Percentiles rank a stretch among this genome's conserved stretches.
Evolutionary conservation across 2,113 vertebrate species (phyloP).

Genomic region (Peucedramus taeniatus): DNA sequence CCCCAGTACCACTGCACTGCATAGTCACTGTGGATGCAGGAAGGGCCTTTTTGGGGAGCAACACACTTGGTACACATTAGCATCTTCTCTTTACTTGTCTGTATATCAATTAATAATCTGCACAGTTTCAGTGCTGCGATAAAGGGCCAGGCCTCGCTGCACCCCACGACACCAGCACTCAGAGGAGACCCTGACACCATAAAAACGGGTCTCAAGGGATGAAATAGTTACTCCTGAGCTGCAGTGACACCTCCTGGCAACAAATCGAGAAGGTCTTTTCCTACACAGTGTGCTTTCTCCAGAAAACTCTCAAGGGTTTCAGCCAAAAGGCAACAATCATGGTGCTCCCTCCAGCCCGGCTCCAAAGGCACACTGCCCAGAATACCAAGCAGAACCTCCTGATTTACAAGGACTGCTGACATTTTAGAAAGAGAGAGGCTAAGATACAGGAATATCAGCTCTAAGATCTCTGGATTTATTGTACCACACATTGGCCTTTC

Average conservation of each 20-base stretch:
- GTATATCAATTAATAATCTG: background rate
- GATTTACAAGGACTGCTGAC: background rate
- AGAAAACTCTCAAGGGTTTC: background rate
- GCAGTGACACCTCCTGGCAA: conserved; percentile 75
- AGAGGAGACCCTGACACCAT: background rate
- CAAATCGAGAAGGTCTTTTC: background rate
- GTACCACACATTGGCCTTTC: background rate
- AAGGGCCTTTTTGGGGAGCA: background rate
- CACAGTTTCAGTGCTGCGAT: rapidly evolving
- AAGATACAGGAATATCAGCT: background rate
- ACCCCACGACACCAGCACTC: background rate
- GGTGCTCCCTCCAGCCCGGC: background rate
- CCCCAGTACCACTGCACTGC: rapidly evolving
- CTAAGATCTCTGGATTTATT: conserved; percentile 12
- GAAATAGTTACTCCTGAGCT: conserved; percentile 47
- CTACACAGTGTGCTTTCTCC: background rate
- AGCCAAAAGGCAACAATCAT: background rate
- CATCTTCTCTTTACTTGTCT: background rate
- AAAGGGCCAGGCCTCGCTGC: background rate
- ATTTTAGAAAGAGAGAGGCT: background rate
- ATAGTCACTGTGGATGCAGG: rapidly evolving
- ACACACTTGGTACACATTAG: too few relatives aligned
- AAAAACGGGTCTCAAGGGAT: background rate
- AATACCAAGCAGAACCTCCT: background rate
- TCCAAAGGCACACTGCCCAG: background rate